These are phyloP conservation scores for Steatornis caripensis DNA, from an alignment of 2,113 vertebrate species.

Conservation along the genomic window DNA sequence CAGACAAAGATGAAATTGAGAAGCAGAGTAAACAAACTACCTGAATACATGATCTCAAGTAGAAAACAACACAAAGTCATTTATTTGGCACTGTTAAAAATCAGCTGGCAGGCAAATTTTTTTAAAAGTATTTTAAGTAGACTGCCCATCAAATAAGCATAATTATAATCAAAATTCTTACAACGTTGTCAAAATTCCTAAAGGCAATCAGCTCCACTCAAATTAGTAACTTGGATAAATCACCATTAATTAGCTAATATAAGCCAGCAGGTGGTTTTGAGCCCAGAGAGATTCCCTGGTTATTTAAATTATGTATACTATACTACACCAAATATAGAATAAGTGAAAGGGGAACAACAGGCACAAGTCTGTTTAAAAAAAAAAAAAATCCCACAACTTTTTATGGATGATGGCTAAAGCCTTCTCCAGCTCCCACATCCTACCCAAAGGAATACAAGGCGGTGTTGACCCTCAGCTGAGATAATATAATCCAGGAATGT, in stretches of 20 bases:
- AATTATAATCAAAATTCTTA: constrained; percentile 91
- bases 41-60: constrained; percentile 51
- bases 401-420: constrained; percentile 71
- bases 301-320: constrained; percentile 95
- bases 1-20: constrained; percentile 30
- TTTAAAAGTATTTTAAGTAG: constrained; percentile 75
- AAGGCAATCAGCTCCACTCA: constrained; percentile 87
- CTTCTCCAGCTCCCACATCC: constrained; percentile 70
- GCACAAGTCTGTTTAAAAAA: constrained; percentile 57
- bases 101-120: constrained; percentile 72
- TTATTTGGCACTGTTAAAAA: constrained; percentile 68
- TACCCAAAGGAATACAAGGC: constrained; percentile 82
- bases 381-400: not conserved
- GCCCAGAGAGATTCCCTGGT: constrained; percentile 90
- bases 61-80: constrained; percentile 72
- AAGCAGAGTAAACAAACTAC: constrained; percentile 12
- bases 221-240: constrained; percentile 96
- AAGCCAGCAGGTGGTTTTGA: constrained; percentile 94
- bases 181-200: constrained; percentile 83
- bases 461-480: constrained; percentile 73
- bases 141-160: constrained; percentile 87
- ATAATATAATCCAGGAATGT: constrained; percentile 56
- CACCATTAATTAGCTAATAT: constrained; percentile 99
- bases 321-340: constrained; percentile 78
- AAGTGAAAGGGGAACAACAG: constrained; percentile 79